A percentile compares a stretch with the other conserved stretches of the same genome.
Conservation (phyloP, 2,113 vertebrate species). For the Ceyx melanurus region DNA sequence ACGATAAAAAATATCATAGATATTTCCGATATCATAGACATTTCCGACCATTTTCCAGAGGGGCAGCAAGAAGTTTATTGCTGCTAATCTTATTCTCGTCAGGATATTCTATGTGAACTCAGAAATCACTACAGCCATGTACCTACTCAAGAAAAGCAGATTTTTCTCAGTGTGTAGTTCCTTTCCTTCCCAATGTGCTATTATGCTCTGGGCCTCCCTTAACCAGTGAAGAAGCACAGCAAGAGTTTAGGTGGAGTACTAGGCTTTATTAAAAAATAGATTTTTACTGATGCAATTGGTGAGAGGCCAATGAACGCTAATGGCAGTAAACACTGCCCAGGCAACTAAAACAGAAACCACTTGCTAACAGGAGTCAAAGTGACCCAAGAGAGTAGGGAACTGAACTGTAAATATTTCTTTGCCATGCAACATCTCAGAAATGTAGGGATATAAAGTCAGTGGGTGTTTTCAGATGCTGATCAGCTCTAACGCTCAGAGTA, state of each 20-base stretch:
- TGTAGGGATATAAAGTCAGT: not conserved
- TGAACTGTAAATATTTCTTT: not conserved
- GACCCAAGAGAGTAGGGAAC: not conserved
- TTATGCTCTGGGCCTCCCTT: not conserved
- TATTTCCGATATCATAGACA: not conserved
- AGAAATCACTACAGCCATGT: not conserved
- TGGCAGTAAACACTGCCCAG: not conserved
- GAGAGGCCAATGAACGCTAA: not conserved
- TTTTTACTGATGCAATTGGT: not conserved
- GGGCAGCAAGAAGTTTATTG: not conserved
- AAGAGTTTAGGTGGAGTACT: not conserved
- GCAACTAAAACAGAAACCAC: not conserved
- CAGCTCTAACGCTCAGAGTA: not conserved
- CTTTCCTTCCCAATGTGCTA: not conserved
- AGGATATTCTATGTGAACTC: not conserved
- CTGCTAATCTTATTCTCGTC: not conserved
- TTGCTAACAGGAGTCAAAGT: not conserved
- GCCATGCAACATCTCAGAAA: not conserved
- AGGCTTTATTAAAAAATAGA: not conserved
- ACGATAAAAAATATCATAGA: not conserved
- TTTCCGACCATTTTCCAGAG: not conserved
- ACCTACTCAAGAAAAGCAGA: not conserved
- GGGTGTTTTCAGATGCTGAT: not conserved
- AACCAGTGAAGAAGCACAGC: conserved; percentile 20
- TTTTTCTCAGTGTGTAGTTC: not conserved